Percentiles rank a stretch among this genome's conserved stretches.
Conservation (phyloP, 2,113 vertebrate genomes). For the Nematolebias whitei region DNA sequence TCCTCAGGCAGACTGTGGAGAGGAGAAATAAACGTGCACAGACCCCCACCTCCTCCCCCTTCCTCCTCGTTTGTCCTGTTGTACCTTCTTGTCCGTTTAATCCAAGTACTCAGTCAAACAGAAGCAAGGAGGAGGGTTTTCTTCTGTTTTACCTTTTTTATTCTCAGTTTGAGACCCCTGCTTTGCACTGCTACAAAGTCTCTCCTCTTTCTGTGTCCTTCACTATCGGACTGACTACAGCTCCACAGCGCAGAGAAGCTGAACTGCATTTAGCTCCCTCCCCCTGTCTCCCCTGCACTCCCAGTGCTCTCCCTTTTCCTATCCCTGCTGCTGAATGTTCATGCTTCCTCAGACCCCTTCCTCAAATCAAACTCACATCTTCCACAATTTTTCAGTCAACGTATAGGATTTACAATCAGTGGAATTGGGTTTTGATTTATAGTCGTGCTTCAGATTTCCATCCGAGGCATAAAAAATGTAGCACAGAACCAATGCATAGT, state of each 20-base stretch:
- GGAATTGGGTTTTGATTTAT: not conserved
- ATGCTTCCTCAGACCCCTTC: constrained; percentile 15
- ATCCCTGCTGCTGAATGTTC: constrained; percentile 20
- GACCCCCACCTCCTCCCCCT: constrained; percentile 29
- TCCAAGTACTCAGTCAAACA: constrained; percentile 9
- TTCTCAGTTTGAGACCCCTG: not conserved
- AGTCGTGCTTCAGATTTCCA: not conserved
- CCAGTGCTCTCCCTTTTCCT: not conserved
- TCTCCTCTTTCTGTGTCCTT: constrained; percentile 45
- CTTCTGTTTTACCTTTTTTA: constrained; percentile 1
- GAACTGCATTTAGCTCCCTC: constrained; percentile 45
- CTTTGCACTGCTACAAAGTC: constrained; percentile 10
- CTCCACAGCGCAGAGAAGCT: constrained; percentile 50
- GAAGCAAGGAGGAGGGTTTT: not conserved
- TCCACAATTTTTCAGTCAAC: not conserved
- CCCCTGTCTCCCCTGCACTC: constrained; percentile 14
- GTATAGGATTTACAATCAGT: not conserved
- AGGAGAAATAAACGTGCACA: constrained; percentile 11
- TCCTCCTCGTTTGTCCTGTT: not conserved
- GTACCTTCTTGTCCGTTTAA: constrained; percentile 26
- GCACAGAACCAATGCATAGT: not conserved
- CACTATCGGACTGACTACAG: constrained; percentile 47
- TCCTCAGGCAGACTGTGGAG: constrained; percentile 31
- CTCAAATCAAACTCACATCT: constrained; percentile 4
- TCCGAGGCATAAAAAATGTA: not conserved